Evolutionary conservation across 2,797 vertebrate species (phyloP).

Genomic region (Brotula barbata): DNA sequence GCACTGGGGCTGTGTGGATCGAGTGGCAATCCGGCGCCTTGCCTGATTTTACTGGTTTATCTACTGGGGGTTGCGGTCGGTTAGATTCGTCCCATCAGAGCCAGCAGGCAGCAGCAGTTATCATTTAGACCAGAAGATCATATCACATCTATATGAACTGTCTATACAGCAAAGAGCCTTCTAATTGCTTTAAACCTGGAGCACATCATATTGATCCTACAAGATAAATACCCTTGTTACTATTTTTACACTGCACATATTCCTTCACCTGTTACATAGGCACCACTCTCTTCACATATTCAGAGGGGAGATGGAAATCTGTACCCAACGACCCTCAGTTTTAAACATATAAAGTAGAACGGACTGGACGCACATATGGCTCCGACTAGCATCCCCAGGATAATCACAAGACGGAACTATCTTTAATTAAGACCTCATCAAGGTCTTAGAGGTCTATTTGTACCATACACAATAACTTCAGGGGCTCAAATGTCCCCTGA

Average conservation of each 20-base stretch:
- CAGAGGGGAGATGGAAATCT: not conserved
- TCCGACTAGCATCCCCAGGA: slow-evolving; percentile 2
- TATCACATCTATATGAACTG: too few relatives aligned
- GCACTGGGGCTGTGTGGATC: slow-evolving; percentile 23
- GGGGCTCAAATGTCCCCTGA: slow-evolving; percentile 25
- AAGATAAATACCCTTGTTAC: too few relatives aligned
- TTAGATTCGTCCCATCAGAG: slow-evolving; percentile 26
- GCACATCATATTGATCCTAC: not conserved
- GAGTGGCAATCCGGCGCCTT: slow-evolving; percentile 38
- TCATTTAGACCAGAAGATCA: too few relatives aligned
- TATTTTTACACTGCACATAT: too few relatives aligned
- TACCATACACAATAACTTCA: slow-evolving; percentile 18
- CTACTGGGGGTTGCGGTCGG: slow-evolving; percentile 23
- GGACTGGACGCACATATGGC: not conserved
- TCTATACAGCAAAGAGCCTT: too few relatives aligned
- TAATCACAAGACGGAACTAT: slow-evolving; percentile 10
- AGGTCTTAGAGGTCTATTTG: slow-evolving; percentile 34
- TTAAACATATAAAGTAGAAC: slow-evolving; percentile 6
- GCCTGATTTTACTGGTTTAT: slow-evolving; percentile 50
- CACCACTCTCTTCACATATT: slow-evolving; percentile 8
- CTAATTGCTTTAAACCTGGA: not conserved
- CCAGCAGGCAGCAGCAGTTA: slow-evolving; percentile 1
- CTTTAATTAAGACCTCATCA: slow-evolving; percentile 30
- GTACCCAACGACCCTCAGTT: not conserved
- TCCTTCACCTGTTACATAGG: too few relatives aligned